Base-by-base conservation (phyloP, 2,888 invertebrate species). In the Linyphia triangularis region DNA sequence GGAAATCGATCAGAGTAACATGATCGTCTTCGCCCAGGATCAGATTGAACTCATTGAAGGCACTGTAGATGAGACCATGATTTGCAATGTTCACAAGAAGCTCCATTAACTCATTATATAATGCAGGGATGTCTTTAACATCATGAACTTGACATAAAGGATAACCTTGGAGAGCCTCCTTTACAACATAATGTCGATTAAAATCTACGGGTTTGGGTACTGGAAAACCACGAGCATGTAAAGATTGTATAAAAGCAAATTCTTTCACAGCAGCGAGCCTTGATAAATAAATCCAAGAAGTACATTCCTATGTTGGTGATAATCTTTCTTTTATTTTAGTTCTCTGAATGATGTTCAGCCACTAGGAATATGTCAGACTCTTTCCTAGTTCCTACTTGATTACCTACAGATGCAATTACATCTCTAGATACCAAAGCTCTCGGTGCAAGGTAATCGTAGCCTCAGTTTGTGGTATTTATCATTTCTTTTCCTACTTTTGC, bases 1-100 rank as follows among this genome's bases (percentile, higher is more conserved):
- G 99, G 93, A 99, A 99, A 94, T 99, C 99, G 90, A 99, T 99
- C 91, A 99, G 94, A 70, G 97, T 94, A 0, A 98, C 96, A 90
- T 96, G 95, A 0, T 96, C 96, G 77, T 95, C 95, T 28, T 88
- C 83, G 51, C 77, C 95, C 0, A 95, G 89, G 96, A 99, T 97
- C 90, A 99, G 95, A 93, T 99, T 99, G 93, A 99, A 99, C 93
- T 99, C 99, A 92, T 99, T 99, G 93, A 99, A 99, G 94, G 99
- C 99, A 0, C 99, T 97, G 93, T 99, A 99, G 91, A 99, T 99
- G 2, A 99, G 97, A 0, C 99, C 99, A 91, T 96, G 96, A 93
- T 97, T 96, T 28, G 96, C 99, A 78, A 99, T 94, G 59, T 95
- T 95, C 0, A 99, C 95, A 72, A 99, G 96, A 33, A 99, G 94